Evolutionary conservation across 2,113 vertebrate species (phyloP).

Genomic region (Malurus cyaneus): DNA sequence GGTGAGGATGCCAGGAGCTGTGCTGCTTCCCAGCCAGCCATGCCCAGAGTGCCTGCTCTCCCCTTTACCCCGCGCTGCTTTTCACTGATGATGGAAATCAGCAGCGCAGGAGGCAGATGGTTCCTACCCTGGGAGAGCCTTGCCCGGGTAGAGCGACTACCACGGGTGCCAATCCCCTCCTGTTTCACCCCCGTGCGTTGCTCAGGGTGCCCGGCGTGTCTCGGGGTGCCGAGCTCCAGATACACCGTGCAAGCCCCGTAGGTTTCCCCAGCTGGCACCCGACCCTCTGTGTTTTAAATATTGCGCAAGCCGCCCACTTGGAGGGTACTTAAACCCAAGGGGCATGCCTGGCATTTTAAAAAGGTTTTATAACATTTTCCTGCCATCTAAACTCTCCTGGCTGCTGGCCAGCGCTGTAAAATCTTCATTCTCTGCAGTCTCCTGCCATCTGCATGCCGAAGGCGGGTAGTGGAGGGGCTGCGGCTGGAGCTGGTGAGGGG

Average conservation of each 20-base stretch:
- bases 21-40: neutral
- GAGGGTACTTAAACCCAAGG: neutral
- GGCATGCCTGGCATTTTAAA: conserved; percentile 22
- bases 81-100: neutral
- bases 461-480: neutral
- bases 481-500: neutral
- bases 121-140: neutral
- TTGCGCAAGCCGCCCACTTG: neutral
- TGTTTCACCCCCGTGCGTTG: neutral
- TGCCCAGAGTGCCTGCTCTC: fast-evolving
- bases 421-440: conserved; percentile 13
- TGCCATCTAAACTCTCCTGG: conserved; percentile 14
- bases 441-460: neutral
- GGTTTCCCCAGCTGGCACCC: neutral
- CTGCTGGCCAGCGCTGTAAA: neutral
- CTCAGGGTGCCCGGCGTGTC: neutral
- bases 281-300: neutral
- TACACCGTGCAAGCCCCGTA: neutral
- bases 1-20: neutral
- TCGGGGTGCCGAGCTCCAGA: neutral
- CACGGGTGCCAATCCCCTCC: neutral
- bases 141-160: neutral
- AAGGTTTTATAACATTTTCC: neutral
- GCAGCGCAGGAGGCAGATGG: neutral
- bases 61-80: neutral